These are phyloP conservation scores for Antedon bifida DNA, from an alignment of 35 echinoderm and acorn worm species.

Conservation along the genomic window DNA sequence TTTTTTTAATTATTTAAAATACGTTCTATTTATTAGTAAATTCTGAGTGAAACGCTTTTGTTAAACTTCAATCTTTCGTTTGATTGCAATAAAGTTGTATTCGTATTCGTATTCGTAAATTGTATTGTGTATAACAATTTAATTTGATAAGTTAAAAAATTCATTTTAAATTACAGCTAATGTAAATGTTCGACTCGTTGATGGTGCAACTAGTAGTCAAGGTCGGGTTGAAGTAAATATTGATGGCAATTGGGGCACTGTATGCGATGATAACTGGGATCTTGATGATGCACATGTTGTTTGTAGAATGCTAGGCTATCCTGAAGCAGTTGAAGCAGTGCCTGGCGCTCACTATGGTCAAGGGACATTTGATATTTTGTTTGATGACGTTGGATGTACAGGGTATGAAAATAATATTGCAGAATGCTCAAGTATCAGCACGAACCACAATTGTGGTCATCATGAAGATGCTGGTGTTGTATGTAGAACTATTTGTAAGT, in stretches of 20 bases:
- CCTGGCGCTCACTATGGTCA: slow-evolving; percentile 2
- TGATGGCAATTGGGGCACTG: slow-evolving; percentile 2
- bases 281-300: background rate
- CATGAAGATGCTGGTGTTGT: slow-evolving; percentile 78
- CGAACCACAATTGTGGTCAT: slow-evolving; percentile 82
- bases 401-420: slow-evolving; percentile 34
- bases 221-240: slow-evolving; percentile 13
- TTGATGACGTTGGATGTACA: slow-evolving; percentile 55
- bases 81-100: too few relatives aligned
- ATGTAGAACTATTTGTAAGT: slow-evolving; percentile 63
- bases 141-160: too few relatives aligned
- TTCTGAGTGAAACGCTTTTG: too few relatives aligned
- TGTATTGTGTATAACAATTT: too few relatives aligned
- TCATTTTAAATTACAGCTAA: too few relatives aligned
- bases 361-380: slow-evolving; percentile 27
- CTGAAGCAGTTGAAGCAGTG: too few relatives aligned
- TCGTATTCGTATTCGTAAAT: too few relatives aligned
- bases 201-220: background rate
- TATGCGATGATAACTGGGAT: slow-evolving; percentile 9
- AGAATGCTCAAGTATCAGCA: slow-evolving; percentile 42
- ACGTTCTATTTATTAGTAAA: too few relatives aligned
- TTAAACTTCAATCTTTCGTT: too few relatives aligned
- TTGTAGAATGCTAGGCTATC: background rate
- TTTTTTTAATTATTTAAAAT: too few relatives aligned
- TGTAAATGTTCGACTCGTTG: background rate